Percentiles rank a stretch among this genome's conserved stretches.
These are phyloP conservation scores for Prietella phreatophila DNA, from an alignment of 2,113 vertebrate species.

Conservation along the genomic window DNA sequence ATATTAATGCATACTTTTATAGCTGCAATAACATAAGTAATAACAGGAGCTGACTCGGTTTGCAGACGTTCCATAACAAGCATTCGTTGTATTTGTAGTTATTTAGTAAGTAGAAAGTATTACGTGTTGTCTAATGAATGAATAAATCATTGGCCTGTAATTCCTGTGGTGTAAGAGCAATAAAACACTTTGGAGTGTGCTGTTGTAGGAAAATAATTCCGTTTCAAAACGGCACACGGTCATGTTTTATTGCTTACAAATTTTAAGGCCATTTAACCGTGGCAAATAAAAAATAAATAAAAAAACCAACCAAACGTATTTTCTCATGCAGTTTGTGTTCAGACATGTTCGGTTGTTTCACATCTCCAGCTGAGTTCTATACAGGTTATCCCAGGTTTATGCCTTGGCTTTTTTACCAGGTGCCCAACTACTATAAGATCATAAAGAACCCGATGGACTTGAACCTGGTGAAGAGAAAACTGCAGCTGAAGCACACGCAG, in stretches of 20 bases:
- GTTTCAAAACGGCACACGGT: background rate
- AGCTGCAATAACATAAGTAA: background rate
- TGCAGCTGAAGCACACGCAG: slow-evolving; percentile 88
- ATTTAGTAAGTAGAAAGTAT: background rate
- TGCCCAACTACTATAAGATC: slow-evolving; percentile 99
- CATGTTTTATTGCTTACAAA: background rate
- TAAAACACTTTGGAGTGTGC: background rate
- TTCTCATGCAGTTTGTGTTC: background rate
- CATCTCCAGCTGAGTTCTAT: background rate
- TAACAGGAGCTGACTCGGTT: background rate
- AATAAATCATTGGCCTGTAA: no score
- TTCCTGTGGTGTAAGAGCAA: background rate
- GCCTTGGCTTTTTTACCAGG: slow-evolving; percentile 66
- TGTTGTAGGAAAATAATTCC: background rate
- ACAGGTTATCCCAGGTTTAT: background rate
- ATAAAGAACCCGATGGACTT: slow-evolving; percentile 98
- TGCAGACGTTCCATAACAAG: background rate
- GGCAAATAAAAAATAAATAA: background rate
- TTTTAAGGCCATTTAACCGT: background rate
- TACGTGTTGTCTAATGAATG: no score
- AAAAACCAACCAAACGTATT: background rate
- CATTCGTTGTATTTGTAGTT: no score
- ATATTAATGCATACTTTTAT: background rate
- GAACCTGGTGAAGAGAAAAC: slow-evolving; percentile 91
- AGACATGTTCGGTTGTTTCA: background rate